Base-by-base conservation (phyloP, 2,888 invertebrate species). In the Tetragonisca angustula region DNA sequence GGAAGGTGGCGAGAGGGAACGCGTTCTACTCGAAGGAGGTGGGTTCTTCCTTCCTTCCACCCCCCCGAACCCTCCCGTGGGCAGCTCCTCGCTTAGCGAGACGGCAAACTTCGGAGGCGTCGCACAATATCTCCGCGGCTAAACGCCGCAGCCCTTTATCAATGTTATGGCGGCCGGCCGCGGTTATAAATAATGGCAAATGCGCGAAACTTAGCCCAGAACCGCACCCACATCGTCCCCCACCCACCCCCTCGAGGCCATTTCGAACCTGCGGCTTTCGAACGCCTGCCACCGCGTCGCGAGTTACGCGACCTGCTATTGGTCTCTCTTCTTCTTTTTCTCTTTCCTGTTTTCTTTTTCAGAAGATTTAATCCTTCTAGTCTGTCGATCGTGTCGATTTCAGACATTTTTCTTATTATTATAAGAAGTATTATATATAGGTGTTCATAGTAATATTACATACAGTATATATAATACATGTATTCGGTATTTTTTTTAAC, bases 121-220 rank as follows among this genome's bases (percentile, higher is more conserved):
- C 82, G 79, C 85, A 87, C 90, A 89, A 91, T 93, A 92, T 93
- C 93, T 91, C 88, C 90, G 90, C 87, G 91, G 87, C 78, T 84
- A 79, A 85, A 81, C 75, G 91, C 91, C 91, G 89, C 93, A 92
- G 86, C 91, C 91, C 94, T 94, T 94, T 93, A 92, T 94, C 94
- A 94, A 93, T 93, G 93, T 92, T 92, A 91, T 90, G 91, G 89
- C 88, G 79, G 88, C 84, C 81, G 84, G 91, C 91, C 91, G 80
- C 90, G 88, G 88, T 93, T 92, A 93, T 94, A 94, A 94, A 93
- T 94, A 94, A 94, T 93, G 90, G 91, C 91, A 91, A 92, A 91
- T 91, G 89, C 89, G 85, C 88, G 90, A 91, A 87, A 87, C 89
- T 90, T 90, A 86, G 87, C 81, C 81, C 65, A 32, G 87, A 89